Percentiles rank a stretch among this genome's conserved stretches.
phyloP scores from a whole-genome alignment of 2,888 invertebrate genomes.

The Leptarthrus brevirostris region DNA sequence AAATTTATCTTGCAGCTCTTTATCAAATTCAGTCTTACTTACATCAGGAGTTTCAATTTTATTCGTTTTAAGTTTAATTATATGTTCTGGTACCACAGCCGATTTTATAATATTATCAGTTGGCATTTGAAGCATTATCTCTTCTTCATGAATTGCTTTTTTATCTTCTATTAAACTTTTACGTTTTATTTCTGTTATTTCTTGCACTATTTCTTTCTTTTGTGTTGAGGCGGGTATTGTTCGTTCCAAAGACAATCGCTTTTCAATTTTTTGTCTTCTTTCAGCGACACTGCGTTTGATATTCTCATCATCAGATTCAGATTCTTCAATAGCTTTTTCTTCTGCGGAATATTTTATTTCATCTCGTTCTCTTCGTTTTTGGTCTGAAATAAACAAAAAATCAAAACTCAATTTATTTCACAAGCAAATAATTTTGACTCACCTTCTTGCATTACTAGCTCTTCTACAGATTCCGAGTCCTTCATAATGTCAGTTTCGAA shows the following conservation, averaged over 20 bases:
- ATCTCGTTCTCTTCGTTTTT: constrained; percentile 69
- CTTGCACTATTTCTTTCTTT: constrained; percentile 79
- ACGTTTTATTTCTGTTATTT: constrained; percentile 77
- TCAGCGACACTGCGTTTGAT: constrained; percentile 81
- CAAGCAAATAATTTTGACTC: constrained; percentile 52
- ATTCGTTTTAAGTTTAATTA: constrained; percentile 66
- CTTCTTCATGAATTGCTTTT: constrained; percentile 67
- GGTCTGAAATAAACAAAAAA: constrained; percentile 58
- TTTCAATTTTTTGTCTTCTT: constrained; percentile 79
- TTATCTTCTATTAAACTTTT: constrained; percentile 70
- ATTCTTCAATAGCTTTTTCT: constrained; percentile 78
- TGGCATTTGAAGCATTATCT: constrained; percentile 66
- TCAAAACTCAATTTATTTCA: constrained; percentile 19
- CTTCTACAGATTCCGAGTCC: constrained; percentile 70
- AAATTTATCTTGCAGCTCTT: constrained; percentile 65
- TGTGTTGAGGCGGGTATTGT: constrained; percentile 78
- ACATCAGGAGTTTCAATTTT: constrained; percentile 64
- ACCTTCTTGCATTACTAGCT: constrained; percentile 66
- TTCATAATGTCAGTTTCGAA: constrained; percentile 77
- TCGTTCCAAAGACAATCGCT: constrained; percentile 77
- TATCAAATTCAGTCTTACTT: constrained; percentile 65
- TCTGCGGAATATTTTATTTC: constrained; percentile 84
- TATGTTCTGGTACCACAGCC: constrained; percentile 63
- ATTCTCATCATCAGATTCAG: constrained; percentile 73
- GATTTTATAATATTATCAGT: constrained; percentile 66